Evolutionary conservation across 2,888 invertebrate species (phyloP).

Genomic region (Phlogophora meticulosa): DNA sequence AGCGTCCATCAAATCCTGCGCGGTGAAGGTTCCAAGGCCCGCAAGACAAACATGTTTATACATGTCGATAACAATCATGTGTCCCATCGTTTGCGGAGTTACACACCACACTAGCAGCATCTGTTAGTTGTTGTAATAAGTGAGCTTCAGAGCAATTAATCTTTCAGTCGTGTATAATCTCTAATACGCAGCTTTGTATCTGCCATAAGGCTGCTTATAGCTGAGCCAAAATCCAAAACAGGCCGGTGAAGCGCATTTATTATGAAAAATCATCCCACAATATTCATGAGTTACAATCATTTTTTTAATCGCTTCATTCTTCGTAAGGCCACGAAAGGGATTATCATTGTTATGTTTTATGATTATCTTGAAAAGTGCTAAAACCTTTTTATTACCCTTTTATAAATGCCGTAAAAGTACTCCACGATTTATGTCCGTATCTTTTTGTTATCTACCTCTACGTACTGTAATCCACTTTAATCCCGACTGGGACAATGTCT

Average conservation of each 20-base stretch:
- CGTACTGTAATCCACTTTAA: conserved; percentile 74
- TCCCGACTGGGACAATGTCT: conserved; percentile 73
- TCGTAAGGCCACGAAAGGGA: conserved; percentile 61
- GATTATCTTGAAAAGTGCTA: conserved; percentile 75
- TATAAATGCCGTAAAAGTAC: conserved; percentile 73
- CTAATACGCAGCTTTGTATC: background rate
- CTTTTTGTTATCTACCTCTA: conserved; percentile 75
- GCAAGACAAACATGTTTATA: too few relatives aligned
- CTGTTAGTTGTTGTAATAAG: too few relatives aligned
- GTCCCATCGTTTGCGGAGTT: too few relatives aligned
- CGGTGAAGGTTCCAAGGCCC: too few relatives aligned
- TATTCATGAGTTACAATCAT: conserved; percentile 58
- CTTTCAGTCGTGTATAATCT: background rate
- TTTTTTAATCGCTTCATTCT: conserved; percentile 62
- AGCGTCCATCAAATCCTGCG: too few relatives aligned
- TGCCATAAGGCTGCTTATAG: conserved; percentile 1
- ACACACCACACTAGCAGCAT: too few relatives aligned
- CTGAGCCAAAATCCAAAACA: background rate
- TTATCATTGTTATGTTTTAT: conserved; percentile 72
- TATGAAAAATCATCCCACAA: conserved; percentile 42
- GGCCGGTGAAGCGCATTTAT: conserved; percentile 15
- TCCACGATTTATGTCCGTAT: conserved; percentile 73
- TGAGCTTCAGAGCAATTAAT: background rate
- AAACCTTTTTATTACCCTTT: conserved; percentile 72
- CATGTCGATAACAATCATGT: too few relatives aligned